These are phyloP conservation scores for Crocodylus rhombifer DNA, from an alignment of 2,797 vertebrate genomes.

Conservation along the genomic window DNA sequence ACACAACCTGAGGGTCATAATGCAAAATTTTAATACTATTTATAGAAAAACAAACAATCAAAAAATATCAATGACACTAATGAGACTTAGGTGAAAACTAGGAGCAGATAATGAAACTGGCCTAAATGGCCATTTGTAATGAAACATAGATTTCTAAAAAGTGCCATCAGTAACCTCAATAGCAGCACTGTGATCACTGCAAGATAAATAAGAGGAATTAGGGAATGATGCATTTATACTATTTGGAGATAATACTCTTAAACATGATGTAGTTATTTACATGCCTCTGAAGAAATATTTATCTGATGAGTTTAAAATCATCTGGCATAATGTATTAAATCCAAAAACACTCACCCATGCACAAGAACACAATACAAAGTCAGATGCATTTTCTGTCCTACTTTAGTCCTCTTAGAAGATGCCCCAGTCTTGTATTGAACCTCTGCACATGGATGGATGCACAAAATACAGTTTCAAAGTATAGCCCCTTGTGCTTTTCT, in stretches of 20 bases:
- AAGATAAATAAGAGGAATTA: slow-evolving; percentile 8
- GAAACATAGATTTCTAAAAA: not conserved
- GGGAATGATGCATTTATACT: not conserved
- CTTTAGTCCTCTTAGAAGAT: not conserved
- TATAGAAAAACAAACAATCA: slow-evolving; percentile 9
- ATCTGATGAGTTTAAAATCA: not conserved
- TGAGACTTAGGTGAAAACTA: not conserved
- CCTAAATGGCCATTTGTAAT: not conserved
- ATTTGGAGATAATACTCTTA: not conserved
- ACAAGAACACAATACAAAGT: not conserved
- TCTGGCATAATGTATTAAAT: too few species aligned
- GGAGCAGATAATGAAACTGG: not conserved
- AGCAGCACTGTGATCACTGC: not conserved
- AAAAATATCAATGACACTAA: not conserved
- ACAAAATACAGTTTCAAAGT: not conserved
- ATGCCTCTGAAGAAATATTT: not conserved
- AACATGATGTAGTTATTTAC: not conserved
- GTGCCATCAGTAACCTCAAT: not conserved
- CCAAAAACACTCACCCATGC: slow-evolving; percentile 9
- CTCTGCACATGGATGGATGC: not conserved
- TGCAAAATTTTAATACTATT: not conserved
- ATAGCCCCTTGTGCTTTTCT: not conserved
- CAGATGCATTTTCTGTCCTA: not conserved
- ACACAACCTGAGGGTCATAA: not conserved
- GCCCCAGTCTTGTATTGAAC: not conserved